phyloP scores from a whole-genome alignment of 1,140 invertebrate species.

The Venustaconcha ellipsiformis region DNA sequence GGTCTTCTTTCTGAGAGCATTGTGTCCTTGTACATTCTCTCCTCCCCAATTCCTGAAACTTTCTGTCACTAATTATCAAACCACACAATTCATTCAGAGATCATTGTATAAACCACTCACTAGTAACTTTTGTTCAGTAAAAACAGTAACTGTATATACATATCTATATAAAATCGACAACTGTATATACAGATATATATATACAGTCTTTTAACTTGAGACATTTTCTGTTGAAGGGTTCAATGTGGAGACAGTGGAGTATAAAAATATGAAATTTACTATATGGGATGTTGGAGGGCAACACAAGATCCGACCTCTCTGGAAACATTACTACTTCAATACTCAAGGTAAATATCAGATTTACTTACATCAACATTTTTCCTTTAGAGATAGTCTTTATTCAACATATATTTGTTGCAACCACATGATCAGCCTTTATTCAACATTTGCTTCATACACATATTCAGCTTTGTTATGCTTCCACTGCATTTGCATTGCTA shows the following conservation, averaged over 20 bases:
- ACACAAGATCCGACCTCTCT: conserved; percentile 77
- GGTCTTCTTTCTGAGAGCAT: too few species aligned
- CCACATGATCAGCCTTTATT: too few species aligned
- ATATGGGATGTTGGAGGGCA: conserved; percentile 67
- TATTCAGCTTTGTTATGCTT: too few species aligned
- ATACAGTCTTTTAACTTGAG: conserved; percentile 3
- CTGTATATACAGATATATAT: background rate
- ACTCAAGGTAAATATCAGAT: conserved; percentile 76
- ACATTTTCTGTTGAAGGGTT: conserved; percentile 48
- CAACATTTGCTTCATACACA: too few species aligned
- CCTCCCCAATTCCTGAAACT: too few species aligned
- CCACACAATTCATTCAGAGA: too few species aligned
- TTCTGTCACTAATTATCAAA: too few species aligned
- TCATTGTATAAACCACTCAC: background rate
- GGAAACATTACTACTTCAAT: conserved; percentile 98
- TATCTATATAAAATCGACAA: background rate
- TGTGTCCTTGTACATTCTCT: too few species aligned
- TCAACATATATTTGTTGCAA: background rate
- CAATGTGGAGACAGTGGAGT: conserved; percentile 66
- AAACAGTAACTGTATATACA: background rate
- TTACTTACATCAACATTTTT: background rate
- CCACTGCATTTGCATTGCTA: too few species aligned
- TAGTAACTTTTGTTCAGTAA: background rate
- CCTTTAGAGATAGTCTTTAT: background rate
- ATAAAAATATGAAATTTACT: conserved; percentile 65